Evolutionary conservation across 2,113 vertebrate species (phyloP).

Genomic region (Falcunculus frontatus): DNA sequence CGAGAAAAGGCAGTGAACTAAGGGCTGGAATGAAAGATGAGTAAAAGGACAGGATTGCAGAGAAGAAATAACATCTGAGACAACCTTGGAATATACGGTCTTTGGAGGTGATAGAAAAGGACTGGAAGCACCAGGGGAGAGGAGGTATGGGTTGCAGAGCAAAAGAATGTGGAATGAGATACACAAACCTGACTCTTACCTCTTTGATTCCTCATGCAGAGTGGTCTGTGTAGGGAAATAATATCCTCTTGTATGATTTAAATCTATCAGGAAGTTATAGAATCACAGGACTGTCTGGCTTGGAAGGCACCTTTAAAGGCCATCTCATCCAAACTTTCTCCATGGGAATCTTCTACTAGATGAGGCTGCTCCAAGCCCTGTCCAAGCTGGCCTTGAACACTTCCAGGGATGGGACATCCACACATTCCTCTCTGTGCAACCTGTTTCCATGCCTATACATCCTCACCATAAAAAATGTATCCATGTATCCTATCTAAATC

Average conservation of each 20-base stretch:
- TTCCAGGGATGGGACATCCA: neutral
- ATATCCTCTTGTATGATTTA: neutral
- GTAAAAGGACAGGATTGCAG: neutral
- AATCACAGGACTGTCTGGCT: neutral
- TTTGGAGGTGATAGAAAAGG: neutral
- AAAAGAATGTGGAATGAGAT: neutral
- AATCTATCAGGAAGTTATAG: neutral
- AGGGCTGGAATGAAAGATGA: neutral
- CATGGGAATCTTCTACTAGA: neutral
- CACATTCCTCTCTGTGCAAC: neutral
- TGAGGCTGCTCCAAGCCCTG: neutral
- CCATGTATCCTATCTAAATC: too few species aligned
- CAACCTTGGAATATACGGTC: neutral
- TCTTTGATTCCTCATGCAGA: neutral
- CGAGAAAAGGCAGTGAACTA: neutral
- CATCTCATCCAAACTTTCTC: neutral
- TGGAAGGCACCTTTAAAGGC: neutral
- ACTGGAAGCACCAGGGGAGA: neutral
- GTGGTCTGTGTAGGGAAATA: neutral
- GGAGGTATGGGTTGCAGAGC: rapidly evolving
- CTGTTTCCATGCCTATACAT: neutral
- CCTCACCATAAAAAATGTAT: neutral
- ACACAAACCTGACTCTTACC: neutral
- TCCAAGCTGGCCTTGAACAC: neutral
- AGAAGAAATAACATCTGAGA: neutral